Evolutionary conservation across 2,888 invertebrate genomes (phyloP).

Genomic region (Pterobdella sp.): DNA sequence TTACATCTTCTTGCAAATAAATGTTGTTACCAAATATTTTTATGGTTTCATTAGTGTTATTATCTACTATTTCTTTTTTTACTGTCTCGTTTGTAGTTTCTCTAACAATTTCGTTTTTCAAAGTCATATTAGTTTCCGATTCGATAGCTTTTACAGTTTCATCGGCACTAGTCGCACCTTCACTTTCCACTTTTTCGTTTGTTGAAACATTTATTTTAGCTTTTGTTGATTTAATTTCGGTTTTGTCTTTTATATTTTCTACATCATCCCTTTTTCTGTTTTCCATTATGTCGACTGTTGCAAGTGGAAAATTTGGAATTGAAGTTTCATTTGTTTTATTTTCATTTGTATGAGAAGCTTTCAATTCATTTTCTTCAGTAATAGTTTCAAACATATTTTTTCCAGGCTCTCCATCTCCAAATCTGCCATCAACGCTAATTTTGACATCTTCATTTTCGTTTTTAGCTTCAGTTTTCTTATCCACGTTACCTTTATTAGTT

Average conservation of each 20-base stretch:
- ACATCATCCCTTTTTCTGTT: no score
- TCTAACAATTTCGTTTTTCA: background rate
- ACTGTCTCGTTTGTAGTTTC: background rate
- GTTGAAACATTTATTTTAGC: background rate
- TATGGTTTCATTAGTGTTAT: no score
- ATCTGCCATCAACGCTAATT: background rate
- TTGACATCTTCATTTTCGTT: background rate
- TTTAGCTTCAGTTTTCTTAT: background rate
- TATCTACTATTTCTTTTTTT: no score
- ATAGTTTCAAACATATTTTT: background rate
- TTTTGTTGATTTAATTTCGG: background rate
- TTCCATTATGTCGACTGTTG: no score
- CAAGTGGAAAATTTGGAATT: no score
- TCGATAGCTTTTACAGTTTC: background rate
- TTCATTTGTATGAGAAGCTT: background rate
- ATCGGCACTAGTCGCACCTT: background rate
- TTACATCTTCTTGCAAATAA: background rate
- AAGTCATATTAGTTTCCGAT: background rate
- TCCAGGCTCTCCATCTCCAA: background rate
- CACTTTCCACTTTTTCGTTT: background rate
- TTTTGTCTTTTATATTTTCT: background rate
- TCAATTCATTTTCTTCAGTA: background rate
- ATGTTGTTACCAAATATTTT: no score
- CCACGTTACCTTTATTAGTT: background rate
- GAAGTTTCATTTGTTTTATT: background rate